A percentile compares a stretch with the other conserved stretches of the same genome.
Conservation (phyloP, 1,140 invertebrate genomes). For the Caenorhabditis inopinata region DNA sequence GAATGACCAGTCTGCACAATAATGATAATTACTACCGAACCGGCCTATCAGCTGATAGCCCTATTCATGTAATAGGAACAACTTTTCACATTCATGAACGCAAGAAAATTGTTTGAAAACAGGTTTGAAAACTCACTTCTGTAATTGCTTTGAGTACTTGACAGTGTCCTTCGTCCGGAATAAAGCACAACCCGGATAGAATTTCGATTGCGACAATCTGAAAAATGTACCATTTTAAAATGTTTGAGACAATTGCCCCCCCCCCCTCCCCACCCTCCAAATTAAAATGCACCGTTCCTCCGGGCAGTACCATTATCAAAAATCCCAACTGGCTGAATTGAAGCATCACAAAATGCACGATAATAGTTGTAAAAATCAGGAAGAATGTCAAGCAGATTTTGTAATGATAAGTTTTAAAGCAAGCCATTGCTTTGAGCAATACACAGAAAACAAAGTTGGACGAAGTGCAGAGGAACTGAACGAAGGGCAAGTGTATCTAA, state of each 20-base stretch:
- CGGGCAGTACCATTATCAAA: background rate
- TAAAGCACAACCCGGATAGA: slow-evolving; percentile 62
- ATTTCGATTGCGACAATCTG: slow-evolving; percentile 63
- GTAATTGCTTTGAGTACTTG: slow-evolving; percentile 60
- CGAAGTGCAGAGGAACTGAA: too few species aligned
- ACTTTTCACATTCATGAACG: too few species aligned
- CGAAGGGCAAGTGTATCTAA: background rate
- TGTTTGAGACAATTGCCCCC: too few species aligned
- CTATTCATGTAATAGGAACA: too few species aligned
- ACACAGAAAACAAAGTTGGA: background rate
- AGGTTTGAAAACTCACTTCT: slow-evolving; percentile 46
- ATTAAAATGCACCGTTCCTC: too few species aligned
- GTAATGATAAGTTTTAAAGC: too few species aligned
- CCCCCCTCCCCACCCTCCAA: too few species aligned
- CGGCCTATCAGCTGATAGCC: too few species aligned
- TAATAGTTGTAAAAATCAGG: background rate
- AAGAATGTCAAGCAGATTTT: too few species aligned
- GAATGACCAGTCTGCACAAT: too few species aligned
- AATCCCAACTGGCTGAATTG: background rate
- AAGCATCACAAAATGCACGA: background rate
- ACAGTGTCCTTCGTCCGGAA: slow-evolving; percentile 58
- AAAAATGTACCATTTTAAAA: slow-evolving; percentile 28
- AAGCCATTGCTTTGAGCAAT: slow-evolving; percentile 15
- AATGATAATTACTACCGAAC: too few species aligned
- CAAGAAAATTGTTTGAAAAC: background rate